Evolutionary conservation across 1,140 invertebrate species (phyloP), one percentile per base, ranked within the genome.

Genomic region (Drosophila watanabei): DNA sequence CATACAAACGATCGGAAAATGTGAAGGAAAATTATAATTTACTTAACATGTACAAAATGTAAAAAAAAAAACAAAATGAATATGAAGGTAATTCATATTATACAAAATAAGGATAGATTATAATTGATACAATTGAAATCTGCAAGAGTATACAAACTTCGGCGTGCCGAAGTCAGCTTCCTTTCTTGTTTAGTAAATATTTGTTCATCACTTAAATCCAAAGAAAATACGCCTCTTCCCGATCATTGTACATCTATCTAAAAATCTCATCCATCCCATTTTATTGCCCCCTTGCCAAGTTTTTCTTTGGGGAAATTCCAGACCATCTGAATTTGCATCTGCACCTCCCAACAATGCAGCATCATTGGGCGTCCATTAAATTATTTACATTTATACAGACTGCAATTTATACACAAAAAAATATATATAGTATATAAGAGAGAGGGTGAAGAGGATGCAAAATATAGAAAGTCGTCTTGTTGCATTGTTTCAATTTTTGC

Each of bases 401-500:
- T 13, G 7, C 16, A n/a, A 56, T 56, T 20, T 24, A 56, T 56
- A 56, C 3, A 28, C 48, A 51, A n/a, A 28, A 49, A 49, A 28
- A 41, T 33, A 61, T 33, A 30, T 16, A 41, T 18, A 13, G 16
- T 30, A 30, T 52, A n/a, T 41, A 48, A 11, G 13, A 13, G 45
- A 39, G 46, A 14, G 37, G 16, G 37, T 71, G 61, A 58, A 70
- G 72, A 58, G 43, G 54, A 45, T 73, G 68, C 62, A 69, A 56
- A 80, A 79, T 82, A 77, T 83, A 79, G 85, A 87, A 87, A 87
- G 84, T 87, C 75, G 76, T 60, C 64, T 65, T 41, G 78, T 80
- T 80, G 68, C 82, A 88, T 88, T 88, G 85, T 90, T 89, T 79
- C 72, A 79, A 76, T 73, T 70, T 83, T 70, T 76, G 66, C 69